A percentile compares a stretch with the other conserved stretches of the same genome.
phyloP scores from a whole-genome alignment of 2,113 vertebrate species.

The Carassius carassius region DNA sequence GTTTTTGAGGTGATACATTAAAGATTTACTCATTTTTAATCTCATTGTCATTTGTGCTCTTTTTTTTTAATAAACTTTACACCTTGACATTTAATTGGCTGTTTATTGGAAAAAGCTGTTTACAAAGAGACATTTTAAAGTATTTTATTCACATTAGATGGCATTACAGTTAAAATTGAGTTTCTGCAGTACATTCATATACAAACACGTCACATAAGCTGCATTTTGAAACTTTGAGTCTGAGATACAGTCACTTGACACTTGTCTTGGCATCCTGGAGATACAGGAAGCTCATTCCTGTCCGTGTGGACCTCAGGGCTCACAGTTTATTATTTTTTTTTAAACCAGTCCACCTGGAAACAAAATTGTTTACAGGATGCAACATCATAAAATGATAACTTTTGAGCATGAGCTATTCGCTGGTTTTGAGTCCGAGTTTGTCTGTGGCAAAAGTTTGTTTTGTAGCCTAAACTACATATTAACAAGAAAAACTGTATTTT shows the following conservation, averaged over 20 bases:
- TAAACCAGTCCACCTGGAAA: not conserved
- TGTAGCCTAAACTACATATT: not conserved
- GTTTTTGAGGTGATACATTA: conserved; percentile 11
- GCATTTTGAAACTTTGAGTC: not conserved
- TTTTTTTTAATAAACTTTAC: not conserved
- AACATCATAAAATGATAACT: not conserved
- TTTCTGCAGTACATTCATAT: not conserved
- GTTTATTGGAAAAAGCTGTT: not conserved
- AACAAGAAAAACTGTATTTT: too few species aligned
- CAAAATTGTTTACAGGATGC: not conserved
- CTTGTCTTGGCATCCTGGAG: not conserved
- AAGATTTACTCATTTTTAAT: not conserved
- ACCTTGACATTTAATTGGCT: not conserved
- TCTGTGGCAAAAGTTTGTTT: not conserved
- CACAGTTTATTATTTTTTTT: not conserved
- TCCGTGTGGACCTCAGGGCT: not conserved
- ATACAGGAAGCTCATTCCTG: conserved; percentile 9
- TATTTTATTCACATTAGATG: not conserved
- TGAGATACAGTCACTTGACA: not conserved
- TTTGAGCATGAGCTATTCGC: not conserved
- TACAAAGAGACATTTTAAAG: not conserved
- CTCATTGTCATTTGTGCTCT: not conserved
- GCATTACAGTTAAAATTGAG: not conserved
- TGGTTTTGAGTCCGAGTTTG: not conserved
- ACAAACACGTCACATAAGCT: not conserved